Base-by-base conservation (phyloP, 1,140 invertebrate genomes). In the Plectrocnemia conspersa region DNA sequence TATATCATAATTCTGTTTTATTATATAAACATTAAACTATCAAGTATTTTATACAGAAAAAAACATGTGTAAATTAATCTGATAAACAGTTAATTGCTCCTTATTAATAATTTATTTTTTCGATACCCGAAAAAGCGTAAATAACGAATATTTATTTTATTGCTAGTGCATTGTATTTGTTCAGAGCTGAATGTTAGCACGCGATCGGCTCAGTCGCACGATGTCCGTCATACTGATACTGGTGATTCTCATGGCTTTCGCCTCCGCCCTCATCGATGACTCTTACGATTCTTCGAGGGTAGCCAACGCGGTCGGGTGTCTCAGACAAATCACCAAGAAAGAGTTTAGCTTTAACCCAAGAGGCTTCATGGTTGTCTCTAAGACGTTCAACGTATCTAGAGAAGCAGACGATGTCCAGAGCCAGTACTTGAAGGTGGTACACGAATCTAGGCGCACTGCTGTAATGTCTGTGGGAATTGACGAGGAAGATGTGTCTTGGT, bases 381-480 rank as follows among this genome's bases (percentile, higher is more conserved):
- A 61, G 24, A 52, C 59, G 0, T 52, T 42, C 25, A 52, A 57
- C 16, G 6, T 58, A n/a, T 19, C 16, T 2, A 24, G 32, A 13
- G 24, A 35, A 2, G 52, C 52, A 5, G 55, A 57, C 23, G 41
- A 55, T 6, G 41, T 61, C 10, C 36, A 48, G 21, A 48, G 52
- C 16, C 27, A 54, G 9, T 58, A 40, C 35, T 13, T 61, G 11
- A 21, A 46, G 22, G 32, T 25, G 1, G 19, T 58, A 1, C 52
- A 32, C 47, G 16, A 23, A 7, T 40, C 35, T 3, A 1, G 22
- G 3, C 38, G 22, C 1, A 58, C 44, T 9, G 24, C 55, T n/a
- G 55, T 58, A 1, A 62, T 62, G 60, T 49, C 36, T 3, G 25
- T 59, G 0, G 60, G 56, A 2, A 46, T 50, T 21, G 60, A 59